Evolutionary conservation across 2,797 vertebrate genomes (phyloP), one percentile per base, ranked within the genome.

Genomic region (Champsocephalus esox): DNA sequence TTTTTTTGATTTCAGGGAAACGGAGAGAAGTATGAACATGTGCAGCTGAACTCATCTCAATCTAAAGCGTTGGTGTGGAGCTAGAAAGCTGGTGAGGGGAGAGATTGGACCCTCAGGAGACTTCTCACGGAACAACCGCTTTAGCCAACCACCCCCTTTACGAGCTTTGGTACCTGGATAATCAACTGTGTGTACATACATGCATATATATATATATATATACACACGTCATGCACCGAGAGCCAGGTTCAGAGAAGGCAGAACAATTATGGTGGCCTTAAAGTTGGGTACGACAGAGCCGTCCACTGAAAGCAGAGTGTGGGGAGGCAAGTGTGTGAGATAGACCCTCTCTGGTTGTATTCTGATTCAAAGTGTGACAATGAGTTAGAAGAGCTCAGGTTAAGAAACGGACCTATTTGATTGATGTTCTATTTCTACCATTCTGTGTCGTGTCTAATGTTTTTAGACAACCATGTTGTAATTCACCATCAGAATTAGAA

Each of bases 41-140:
- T 99, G 88, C 98, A 98, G 77, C 93, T 99, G 75, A 99, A 98
- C 92, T 97, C 96, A 8, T 97, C 97, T 84, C 95, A 93, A 76
- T 83, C 94, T 0, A 95, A 95, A 84, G 91, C 92, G 1, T 75
- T 95, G 87, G 94, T 96, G 21, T 96, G 95, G 95, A 94, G 95
- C 85, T 96, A 95, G 71, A 84, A 48, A 12, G 54, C 54, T 6
- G 60, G 17, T 13, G 12, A 77, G 71, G 65, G 65, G 54, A 34
- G 64, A 71, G 75, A 64, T 67, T 2, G 3, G 44, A 75, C 51
- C 81, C 66, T 84, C 3, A n/a, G 60, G 66, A 84, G 75, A 75
- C 72, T 80, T 76, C 68, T 66, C 34, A 58, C 69, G 45, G 65
- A 76, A 69, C 50, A 64, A 81, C 61, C 90, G 72, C 75, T 82